Base-by-base conservation (phyloP, 37 sponge, comb jelly and placozoan genomes). In the Ianthella basta region DNA sequence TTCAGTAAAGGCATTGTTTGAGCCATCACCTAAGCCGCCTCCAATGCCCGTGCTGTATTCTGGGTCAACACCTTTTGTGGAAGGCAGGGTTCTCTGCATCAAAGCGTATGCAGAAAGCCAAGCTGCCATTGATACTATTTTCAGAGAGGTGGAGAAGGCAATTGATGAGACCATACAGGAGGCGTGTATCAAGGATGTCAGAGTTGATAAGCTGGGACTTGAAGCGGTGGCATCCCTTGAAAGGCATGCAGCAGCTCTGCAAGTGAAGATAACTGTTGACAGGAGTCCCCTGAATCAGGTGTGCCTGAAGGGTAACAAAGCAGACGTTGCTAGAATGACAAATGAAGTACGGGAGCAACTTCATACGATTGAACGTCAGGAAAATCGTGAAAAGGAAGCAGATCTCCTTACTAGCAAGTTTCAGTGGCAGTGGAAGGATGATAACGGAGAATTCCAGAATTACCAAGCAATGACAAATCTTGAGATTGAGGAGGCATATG, bases 351-450 rank as follows among this genome's bases (percentile, higher is more conserved):
- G 39, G 40, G 64, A 60, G 15, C 0, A 63, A 39, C 65, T 82
- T 10, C 39, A 38, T 32, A 25, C 20, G 25, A 63, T 82, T 63
- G 53, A 40, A 21, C 0, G 15, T 12, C 25, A 23, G 5, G 66
- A 82, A 32, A 39, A 39, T 4, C 36, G 40, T 53, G 19, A 38
- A 12, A 82, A 41, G 66, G 82, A 65, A 40, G 82, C 82, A 36
- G 65, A 82, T 40, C 21, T 82, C 19, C 15, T 82, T 37, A 33
- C 36, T 14, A 44, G 14, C 21, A 65, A 61, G 33, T 21, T 82
- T 21, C 61, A 82, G 65, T 82, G 82, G 82, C 24, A 60, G 6
- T 82, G 82, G 82, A 41, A 63, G 41, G 65, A 82, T 63, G 66
- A 82, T 2, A n/a, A 60, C 4, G 65, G 65, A 5, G 55, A n/a